phyloP scores from a whole-genome alignment of 2,113 vertebrate species.

The Tricholaema leucomelas region DNA sequence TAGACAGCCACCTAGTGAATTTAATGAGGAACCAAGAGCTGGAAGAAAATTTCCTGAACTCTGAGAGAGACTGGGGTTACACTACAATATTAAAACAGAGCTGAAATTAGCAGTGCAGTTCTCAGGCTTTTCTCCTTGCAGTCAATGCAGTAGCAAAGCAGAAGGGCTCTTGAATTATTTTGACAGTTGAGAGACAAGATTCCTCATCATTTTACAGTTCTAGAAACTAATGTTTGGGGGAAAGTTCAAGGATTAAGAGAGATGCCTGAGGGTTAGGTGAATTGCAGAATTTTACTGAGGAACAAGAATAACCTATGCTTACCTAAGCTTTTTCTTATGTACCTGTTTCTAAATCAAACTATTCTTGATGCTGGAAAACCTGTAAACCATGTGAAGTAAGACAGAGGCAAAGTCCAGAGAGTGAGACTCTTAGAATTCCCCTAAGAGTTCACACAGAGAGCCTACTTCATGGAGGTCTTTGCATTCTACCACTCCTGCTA shows the following conservation, averaged over 20 bases:
- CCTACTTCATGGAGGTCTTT: rapidly evolving
- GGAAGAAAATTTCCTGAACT: neutral
- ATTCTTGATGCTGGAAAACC: neutral
- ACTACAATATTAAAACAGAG: neutral
- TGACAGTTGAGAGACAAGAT: neutral
- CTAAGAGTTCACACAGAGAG: neutral
- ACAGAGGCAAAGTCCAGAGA: neutral
- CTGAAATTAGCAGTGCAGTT: neutral
- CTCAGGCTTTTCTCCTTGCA: neutral
- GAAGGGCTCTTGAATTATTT: neutral
- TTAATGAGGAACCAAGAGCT: neutral
- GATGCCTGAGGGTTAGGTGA: neutral
- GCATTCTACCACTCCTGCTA: neutral
- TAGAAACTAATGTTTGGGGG: neutral
- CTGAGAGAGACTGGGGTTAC: neutral
- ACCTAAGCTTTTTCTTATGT: neutral
- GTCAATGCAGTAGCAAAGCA: neutral
- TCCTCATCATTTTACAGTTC: neutral
- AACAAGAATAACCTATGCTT: neutral
- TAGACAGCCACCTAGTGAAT: slow-evolving; percentile 57
- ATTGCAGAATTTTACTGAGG: neutral
- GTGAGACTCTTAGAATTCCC: neutral
- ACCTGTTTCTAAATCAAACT: neutral
- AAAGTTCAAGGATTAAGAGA: neutral
- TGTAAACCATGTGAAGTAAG: neutral